Evolutionary conservation across 2,113 vertebrate species (phyloP).

Genomic region (Rhinopomastus cyanomelas): DNA sequence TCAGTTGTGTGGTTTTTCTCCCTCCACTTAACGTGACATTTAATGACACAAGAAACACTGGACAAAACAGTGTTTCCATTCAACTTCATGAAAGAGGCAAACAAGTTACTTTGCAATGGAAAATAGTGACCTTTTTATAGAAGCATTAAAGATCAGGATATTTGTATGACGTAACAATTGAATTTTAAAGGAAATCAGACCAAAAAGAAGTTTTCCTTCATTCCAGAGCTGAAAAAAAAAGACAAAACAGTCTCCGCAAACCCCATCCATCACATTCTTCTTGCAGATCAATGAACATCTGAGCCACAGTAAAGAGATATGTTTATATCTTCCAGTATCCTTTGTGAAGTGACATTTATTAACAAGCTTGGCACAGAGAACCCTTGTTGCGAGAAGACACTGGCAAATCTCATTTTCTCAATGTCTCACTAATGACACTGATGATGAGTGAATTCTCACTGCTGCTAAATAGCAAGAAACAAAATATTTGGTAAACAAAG

Average conservation of each 20-base stretch:
- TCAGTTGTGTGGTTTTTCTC: neutral
- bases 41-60: neutral
- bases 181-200: neutral
- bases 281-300: neutral
- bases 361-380: conserved; percentile 38
- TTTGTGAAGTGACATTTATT: conserved; percentile 49
- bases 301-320: neutral
- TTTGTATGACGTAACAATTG: accelerated
- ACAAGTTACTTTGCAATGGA: neutral
- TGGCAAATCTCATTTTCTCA: neutral
- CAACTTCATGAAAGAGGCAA: neutral
- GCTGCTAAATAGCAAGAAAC: neutral
- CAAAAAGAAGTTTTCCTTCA: neutral
- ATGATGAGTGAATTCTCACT: neutral
- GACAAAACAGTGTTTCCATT: neutral
- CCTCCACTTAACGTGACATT: neutral
- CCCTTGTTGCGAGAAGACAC: neutral
- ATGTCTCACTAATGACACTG: neutral
- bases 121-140: neutral
- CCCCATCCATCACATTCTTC: neutral
- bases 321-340: conserved; percentile 16
- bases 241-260: neutral
- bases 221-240: neutral
- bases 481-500: neutral
- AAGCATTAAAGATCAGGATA: neutral